Base-by-base conservation (phyloP, 2,797 vertebrate genomes). In the Rhinophrynus dorsalis region DNA sequence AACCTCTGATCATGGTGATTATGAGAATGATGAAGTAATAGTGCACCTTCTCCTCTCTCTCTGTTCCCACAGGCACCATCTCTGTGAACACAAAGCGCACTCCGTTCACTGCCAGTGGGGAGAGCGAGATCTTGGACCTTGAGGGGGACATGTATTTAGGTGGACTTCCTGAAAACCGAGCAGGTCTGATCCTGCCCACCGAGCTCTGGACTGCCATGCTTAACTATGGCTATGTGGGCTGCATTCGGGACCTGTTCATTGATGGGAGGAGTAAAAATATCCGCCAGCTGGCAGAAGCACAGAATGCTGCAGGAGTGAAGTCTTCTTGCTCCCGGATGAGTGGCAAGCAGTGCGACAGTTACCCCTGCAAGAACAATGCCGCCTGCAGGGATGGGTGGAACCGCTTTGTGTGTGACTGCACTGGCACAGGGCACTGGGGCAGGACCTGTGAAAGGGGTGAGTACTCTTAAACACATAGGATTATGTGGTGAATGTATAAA, bases 141-240 rank as follows among this genome's bases (percentile, higher is more conserved):
- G 97, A 99, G 76, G 96, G 97, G 0, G 95, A 98, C 79, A 98
- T 99, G 96, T 99, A 98, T 79, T 83, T 99, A 0, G 97, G 97
- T 0, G 97, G 97, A 1, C 91, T 99, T 64, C 97, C 97, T 0
- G 92, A 91, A 26, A 97, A 94, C 79, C 92, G 96, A 0, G 92
- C 91, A 1, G 92, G 93, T 29, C 96, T 99, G 74, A 95, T 99
- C 77, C 90, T 99, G 55, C 97, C 97, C 65, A 99, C 97, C 0
- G 97, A 99, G 77, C 93, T 99, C 61, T 99, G 97, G 97, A 98
- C 97, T 0, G 97, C 97, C 0, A 98, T 99, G 97, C 92, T 99
- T 37, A 98, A 98, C 88, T 98, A 98, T 0, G 97, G 96, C 80
- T 99, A 99, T 0, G 97, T 99, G 0, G 97, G 97, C 80, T 99